These are phyloP conservation scores for Rhegmatorhina hoffmannsi DNA, from an alignment of 2,113 vertebrate species.

Conservation along the genomic window DNA sequence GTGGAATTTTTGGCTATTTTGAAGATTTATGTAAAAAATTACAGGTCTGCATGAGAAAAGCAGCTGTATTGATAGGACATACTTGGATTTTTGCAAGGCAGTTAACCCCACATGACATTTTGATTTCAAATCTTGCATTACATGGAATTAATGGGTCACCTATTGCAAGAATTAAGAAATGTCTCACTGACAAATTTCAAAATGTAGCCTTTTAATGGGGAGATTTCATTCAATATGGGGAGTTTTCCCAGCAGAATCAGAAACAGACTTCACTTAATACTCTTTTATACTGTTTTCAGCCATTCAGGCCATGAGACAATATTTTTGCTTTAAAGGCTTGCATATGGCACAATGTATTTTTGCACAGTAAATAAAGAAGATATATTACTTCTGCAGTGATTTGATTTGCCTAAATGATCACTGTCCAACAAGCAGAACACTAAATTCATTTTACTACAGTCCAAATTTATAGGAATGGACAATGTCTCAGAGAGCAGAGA, in stretches of 20 bases:
- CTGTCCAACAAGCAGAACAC: neutral
- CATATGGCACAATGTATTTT: neutral
- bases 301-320: neutral
- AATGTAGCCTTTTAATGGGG: neutral
- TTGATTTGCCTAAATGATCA: slow-evolving; percentile 33
- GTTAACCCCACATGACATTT: slow-evolving; percentile 17
- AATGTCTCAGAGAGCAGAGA: neutral
- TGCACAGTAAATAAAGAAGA: slow-evolving; percentile 17
- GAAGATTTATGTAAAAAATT: neutral
- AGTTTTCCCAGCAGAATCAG: neutral
- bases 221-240: neutral
- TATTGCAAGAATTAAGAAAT: neutral
- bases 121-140: slow-evolving; percentile 22
- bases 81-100: slow-evolving; percentile 22
- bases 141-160: neutral
- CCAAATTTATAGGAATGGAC: neutral
- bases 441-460: slow-evolving; percentile 15
- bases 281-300: neutral
- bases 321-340: neutral
- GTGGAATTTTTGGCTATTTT: neutral
- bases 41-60: neutral
- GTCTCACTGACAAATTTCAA: slow-evolving; percentile 5
- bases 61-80: neutral
- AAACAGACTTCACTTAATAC: neutral
- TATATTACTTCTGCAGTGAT: slow-evolving; percentile 19